phyloP scores from a whole-genome alignment of 1,140 invertebrate genomes.

The Heliothis subflexa region DNA sequence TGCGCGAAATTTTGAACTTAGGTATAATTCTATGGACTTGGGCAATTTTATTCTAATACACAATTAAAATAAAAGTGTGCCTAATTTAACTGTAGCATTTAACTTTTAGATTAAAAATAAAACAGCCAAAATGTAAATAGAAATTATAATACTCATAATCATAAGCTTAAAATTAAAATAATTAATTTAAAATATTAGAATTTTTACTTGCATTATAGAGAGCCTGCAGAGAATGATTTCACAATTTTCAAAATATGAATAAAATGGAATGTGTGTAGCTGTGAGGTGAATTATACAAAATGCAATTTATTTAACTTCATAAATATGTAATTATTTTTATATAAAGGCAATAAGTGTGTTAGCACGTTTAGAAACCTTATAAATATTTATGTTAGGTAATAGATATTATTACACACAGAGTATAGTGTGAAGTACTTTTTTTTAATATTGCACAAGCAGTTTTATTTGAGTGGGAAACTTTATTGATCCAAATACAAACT shows the following conservation, averaged over 20 bases:
- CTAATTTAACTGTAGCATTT: no score
- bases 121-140: background rate
- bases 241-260: background rate
- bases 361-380: slow-evolving; percentile 25
- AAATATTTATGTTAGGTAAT: slow-evolving; percentile 2
- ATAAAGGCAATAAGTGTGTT: slow-evolving; percentile 25
- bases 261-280: slow-evolving; percentile 23
- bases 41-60: background rate
- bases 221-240: slow-evolving; percentile 7
- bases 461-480: no score
- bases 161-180: slow-evolving; percentile 42
- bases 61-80: no score
- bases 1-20: no score
- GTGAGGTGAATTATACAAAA: background rate
- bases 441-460: no score
- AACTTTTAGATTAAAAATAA: background rate
- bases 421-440: background rate
- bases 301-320: slow-evolving; percentile 14
- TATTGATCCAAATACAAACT: no score
- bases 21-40: background rate
- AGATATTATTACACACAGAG: background rate
- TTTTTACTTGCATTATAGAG: slow-evolving; percentile 4
- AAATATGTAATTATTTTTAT: slow-evolving; percentile 1
- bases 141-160: slow-evolving; percentile 48
- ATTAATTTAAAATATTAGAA: slow-evolving; percentile 10